Evolutionary conservation across 2,888 invertebrate species (phyloP), one percentile per base, ranked within the genome.

Genomic region (Xestoiulus laeticollis): DNA sequence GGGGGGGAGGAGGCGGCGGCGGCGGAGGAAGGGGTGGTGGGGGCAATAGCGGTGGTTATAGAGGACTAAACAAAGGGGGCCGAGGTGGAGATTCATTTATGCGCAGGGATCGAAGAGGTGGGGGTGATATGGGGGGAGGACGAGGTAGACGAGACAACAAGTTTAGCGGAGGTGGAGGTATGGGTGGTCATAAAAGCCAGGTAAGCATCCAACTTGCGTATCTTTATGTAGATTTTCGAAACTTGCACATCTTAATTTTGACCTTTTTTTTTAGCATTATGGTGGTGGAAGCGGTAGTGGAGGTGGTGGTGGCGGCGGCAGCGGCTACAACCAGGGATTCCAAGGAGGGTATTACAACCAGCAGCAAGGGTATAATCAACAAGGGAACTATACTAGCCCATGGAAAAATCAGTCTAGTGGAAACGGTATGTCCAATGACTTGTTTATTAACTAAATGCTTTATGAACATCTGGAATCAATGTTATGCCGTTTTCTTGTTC

Each of bases 191-290:
- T 85, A 44, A 44, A 26, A 44, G 85, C 38, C 85, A 85, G 85
- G 78, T 78, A 78, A 2, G 78, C 22, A 10, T 30, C 30, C 1
- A 30, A 30, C 26, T 91, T 86, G 89, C 89, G 87, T 88, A 88
- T n/a, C 38, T 38, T 38, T 38, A 38, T 38, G 38, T 6, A 6
- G 38, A 5, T 38, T 38, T 38, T 38, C 16, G 53, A 88, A 85
- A 90, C 90, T 89, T 88, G 89, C 90, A 43, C 88, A 89, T n/a
- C 88, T 89, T n/a, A 82, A 89, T 68, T 89, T 90, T 43, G 90
- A 89, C 90, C 88, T 90, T 68, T 89, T 92, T 89, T 91, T 92
- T 88, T 89, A 92, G 89, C 91, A 93, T 92, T 30, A 91, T 90
- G 89, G 91, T 33, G 91, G 92, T 85, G 91, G 91, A 88, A 90